Evolutionary conservation across 2,113 vertebrate species (phyloP).

Genomic region (Pan troglodytes): DNA sequence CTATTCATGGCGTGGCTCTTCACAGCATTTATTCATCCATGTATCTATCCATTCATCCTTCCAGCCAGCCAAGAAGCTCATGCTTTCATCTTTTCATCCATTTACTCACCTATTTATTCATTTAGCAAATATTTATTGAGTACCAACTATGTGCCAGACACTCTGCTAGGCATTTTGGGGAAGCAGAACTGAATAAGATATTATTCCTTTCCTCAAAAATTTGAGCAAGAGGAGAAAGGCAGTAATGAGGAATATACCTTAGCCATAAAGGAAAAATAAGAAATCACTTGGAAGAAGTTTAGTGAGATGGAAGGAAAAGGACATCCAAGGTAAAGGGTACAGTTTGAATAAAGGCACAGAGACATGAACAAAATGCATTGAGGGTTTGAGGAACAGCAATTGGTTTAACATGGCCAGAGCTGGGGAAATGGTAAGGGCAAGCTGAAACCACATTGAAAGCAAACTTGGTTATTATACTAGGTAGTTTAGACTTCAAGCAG

Average conservation of each 20-base stretch:
- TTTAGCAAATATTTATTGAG: conserved; percentile 15
- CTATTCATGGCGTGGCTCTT: not conserved
- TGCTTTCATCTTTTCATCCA: not conserved
- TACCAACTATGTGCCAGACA: not conserved
- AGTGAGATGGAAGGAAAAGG: not conserved
- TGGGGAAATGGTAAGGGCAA: not conserved
- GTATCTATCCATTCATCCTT: not conserved
- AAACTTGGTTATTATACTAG: not conserved
- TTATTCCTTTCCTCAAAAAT: not conserved
- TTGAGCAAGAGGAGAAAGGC: not conserved
- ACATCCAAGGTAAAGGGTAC: not conserved
- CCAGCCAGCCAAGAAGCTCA: not conserved
- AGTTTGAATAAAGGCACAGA: conserved; percentile 34
- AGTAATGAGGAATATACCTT: not conserved
- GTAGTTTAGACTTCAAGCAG: not conserved
- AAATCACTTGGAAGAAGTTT: not conserved
- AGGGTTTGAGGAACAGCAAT: not conserved
- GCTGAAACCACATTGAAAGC: conserved; percentile 19
- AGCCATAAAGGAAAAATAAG: not conserved
- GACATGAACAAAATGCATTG: not conserved
- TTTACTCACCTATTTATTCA: not conserved
- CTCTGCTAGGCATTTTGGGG: not conserved
- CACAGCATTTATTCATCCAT: not conserved
- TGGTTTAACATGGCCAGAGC: conserved; percentile 17
- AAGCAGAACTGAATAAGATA: not conserved